phyloP scores from a whole-genome alignment of 2,888 invertebrate species.

The Lathronympha strigana region DNA sequence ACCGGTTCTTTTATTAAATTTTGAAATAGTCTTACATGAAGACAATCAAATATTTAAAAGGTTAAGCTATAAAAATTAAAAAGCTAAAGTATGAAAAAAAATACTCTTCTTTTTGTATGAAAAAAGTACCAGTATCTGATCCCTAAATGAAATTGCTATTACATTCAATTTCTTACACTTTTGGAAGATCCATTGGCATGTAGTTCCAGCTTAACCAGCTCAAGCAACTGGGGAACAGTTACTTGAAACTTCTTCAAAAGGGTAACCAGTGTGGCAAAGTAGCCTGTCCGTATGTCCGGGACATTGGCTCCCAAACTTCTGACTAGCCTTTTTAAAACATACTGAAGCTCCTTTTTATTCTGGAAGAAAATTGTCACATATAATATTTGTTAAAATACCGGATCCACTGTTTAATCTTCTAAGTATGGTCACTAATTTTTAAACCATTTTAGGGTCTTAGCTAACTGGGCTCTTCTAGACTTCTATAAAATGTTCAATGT shows the following conservation, averaged over 20 bases:
- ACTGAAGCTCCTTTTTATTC: conserved; percentile 86
- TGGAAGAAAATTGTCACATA: conserved; percentile 54
- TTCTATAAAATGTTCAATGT: too few species aligned
- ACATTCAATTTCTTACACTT: conserved; percentile 83
- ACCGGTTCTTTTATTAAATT: too few species aligned
- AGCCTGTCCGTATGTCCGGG: conserved; percentile 86
- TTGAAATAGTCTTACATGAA: too few species aligned
- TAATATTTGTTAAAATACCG: background rate
- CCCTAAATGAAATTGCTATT: background rate
- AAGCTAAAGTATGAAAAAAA: too few species aligned
- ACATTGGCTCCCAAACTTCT: conserved; percentile 89
- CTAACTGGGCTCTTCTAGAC: too few species aligned
- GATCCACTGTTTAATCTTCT: too few species aligned
- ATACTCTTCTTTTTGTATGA: too few species aligned
- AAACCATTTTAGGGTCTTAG: too few species aligned
- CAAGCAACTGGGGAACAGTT: conserved; percentile 80
- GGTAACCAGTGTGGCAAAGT: conserved; percentile 87
- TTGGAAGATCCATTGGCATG: conserved; percentile 86
- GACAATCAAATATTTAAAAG: too few species aligned
- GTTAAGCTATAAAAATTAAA: too few species aligned
- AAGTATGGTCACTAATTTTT: too few species aligned
- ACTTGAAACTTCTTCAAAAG: conserved; percentile 82
- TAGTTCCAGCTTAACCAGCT: conserved; percentile 86
- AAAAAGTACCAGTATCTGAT: background rate
- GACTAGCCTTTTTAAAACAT: conserved; percentile 87